phyloP scores from a whole-genome alignment of 2,113 vertebrate species.

The Irena cyanogastra region DNA sequence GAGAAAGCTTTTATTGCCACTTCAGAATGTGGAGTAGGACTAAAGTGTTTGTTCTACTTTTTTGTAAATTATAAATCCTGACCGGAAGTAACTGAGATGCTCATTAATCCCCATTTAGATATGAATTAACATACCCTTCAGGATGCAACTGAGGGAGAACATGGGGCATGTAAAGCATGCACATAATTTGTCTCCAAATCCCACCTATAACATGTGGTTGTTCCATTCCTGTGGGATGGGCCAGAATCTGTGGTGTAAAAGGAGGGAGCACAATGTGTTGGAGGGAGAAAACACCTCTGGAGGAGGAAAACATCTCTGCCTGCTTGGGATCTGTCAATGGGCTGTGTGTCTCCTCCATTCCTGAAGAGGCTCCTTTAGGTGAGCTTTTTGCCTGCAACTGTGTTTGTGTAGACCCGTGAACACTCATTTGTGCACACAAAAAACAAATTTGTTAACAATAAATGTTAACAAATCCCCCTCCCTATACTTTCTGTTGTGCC shows the following conservation, averaged over 20 bases:
- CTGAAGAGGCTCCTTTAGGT: not conserved
- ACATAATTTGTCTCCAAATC: not conserved
- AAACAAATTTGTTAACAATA: too few relatives aligned
- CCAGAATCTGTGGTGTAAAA: not conserved
- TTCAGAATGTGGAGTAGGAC: not conserved
- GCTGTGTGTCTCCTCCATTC: not conserved
- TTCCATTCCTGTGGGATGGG: not conserved
- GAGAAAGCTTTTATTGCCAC: not conserved
- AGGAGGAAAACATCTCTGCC: not conserved
- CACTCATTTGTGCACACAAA: not conserved
- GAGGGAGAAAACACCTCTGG: not conserved
- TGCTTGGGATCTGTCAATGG: not conserved
- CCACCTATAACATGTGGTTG: accelerated
- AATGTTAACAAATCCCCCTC: not conserved
- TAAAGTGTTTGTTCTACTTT: not conserved
- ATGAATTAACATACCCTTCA: not conserved
- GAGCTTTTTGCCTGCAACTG: not conserved
- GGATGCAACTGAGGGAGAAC: not conserved
- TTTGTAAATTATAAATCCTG: not conserved
- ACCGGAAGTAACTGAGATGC: not conserved
- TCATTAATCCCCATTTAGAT: not conserved
- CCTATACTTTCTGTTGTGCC: not conserved
- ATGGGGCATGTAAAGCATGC: not conserved
- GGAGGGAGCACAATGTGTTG: not conserved
- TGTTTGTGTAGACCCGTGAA: accelerated